Base-by-base conservation (phyloP, 2,888 invertebrate species). In the Tachina lurida region DNA sequence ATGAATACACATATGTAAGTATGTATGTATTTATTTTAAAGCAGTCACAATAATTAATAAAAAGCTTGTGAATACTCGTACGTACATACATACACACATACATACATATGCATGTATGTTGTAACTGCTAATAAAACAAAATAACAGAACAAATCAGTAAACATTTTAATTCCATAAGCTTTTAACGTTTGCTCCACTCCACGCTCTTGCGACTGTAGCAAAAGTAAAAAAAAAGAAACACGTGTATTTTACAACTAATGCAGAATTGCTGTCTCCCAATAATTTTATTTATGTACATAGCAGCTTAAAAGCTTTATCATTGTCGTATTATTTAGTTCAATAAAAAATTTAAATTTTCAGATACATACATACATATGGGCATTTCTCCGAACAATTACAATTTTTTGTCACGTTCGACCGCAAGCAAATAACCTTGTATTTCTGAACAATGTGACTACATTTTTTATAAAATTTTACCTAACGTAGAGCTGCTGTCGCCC, bases 1-100 rank as follows among this genome's bases (percentile, higher is more conserved):
- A 78, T 70, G 19, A 79, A 84, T 71, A 79, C 52, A 54, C 54
- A n/a, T n/a, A n/a, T n/a, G n/a, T n/a, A n/a, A n/a, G n/a, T n/a
- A n/a, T n/a, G n/a, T 71, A 62, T 45, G 39, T 12, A 47, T 3
- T 31, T 31, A 31, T 31, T 31, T 7, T 31, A 31, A 31, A 31
- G 31, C 56, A 70, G 31, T 41, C 43, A 43, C 41, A 52, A 73
- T 43, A 60, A 60, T n/a, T n/a, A 52, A 65, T n/a, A 52, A 65
- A 73, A 73, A 74, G 83, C 73, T 68, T 49, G 31, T n/a, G n/a
- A 52, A 41, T 52, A 60, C 43, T 15, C 15, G 10, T 10, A 17
- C n/a, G 17, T 15, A 60, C 31, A 7, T 31, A 31, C 31, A 31
- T 31, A n/a, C 15, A 15, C 8, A 31, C n/a, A 17, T 15, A 60